Evolutionary conservation across 2,113 vertebrate genomes (phyloP).

Genomic region (Melozone crissalis): DNA sequence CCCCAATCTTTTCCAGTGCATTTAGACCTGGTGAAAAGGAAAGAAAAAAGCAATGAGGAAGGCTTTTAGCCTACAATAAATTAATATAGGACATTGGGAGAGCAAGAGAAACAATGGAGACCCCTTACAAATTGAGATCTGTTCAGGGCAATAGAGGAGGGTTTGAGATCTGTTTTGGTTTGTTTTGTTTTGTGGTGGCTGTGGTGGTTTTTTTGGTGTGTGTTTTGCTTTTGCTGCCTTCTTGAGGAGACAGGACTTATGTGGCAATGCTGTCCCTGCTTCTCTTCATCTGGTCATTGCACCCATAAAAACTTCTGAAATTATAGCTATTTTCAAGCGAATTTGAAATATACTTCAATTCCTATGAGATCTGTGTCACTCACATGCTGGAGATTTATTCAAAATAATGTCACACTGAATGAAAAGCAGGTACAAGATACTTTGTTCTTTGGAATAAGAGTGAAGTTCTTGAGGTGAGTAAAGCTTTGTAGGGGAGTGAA

Average conservation of each 20-base stretch:
- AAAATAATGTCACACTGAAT: not conserved
- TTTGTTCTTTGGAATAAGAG: not conserved
- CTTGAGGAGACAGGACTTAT: not conserved
- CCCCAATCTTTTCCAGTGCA: not conserved
- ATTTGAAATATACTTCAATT: not conserved
- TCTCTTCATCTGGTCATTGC: not conserved
- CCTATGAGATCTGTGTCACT: not conserved
- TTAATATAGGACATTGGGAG: not conserved
- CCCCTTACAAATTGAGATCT: not conserved
- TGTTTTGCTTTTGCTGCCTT: not conserved
- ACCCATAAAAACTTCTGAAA: not conserved
- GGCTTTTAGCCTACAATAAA: not conserved
- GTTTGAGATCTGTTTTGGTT: not conserved
- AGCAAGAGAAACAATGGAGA: not conserved
- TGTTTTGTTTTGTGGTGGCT: not conserved
- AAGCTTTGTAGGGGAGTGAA: not conserved
- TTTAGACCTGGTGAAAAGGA: not conserved
- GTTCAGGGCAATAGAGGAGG: not conserved
- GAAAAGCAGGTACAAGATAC: not conserved
- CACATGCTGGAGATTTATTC: not conserved
- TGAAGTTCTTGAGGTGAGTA: not conserved
- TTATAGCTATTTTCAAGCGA: not conserved
- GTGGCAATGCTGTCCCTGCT: not conserved
- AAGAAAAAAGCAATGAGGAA: not conserved
- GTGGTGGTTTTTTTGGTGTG: accelerated